These are phyloP conservation scores for Rhea pennata DNA, from an alignment of 2,113 vertebrate genomes.

Conservation along the genomic window DNA sequence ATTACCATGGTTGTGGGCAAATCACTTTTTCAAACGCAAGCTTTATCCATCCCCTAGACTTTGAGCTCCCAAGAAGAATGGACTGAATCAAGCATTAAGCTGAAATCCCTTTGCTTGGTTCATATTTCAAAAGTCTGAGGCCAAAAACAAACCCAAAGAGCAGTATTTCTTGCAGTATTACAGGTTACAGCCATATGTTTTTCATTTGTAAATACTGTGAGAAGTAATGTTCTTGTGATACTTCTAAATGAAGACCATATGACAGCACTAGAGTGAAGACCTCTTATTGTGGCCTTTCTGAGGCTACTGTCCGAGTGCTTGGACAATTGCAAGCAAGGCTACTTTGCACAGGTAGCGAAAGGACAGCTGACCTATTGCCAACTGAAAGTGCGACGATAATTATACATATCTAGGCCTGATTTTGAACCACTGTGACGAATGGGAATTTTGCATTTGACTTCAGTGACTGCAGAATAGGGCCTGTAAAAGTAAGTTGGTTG, in stretches of 20 bases:
- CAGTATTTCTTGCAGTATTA: conserved; percentile 71
- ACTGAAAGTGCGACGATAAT: neutral
- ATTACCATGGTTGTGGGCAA: neutral
- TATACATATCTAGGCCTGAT: neutral
- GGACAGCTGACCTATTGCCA: neutral
- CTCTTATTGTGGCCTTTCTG: conserved; percentile 35
- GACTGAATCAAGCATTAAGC: conserved; percentile 60
- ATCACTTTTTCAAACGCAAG: conserved; percentile 34
- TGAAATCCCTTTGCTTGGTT: conserved; percentile 71
- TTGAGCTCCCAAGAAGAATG: conserved; percentile 56
- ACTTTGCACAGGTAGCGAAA: neutral
- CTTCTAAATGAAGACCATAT: conserved; percentile 78
- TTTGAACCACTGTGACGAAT: neutral
- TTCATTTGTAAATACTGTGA: conserved; percentile 79
- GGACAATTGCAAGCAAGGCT: conserved; percentile 40
- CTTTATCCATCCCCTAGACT: conserved; percentile 6
- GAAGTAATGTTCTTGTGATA: conserved; percentile 78
- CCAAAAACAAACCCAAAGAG: conserved; percentile 63
- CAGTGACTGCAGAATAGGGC: neutral
- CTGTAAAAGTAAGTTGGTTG: neutral
- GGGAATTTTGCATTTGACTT: neutral
- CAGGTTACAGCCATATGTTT: conserved; percentile 74
- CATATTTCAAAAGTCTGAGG: conserved; percentile 73
- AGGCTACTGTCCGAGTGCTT: conserved; percentile 55
- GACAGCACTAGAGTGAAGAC: conserved; percentile 52